Conservation (phyloP, 2,113 vertebrate genomes). For the Cavia porcellus region DNA sequence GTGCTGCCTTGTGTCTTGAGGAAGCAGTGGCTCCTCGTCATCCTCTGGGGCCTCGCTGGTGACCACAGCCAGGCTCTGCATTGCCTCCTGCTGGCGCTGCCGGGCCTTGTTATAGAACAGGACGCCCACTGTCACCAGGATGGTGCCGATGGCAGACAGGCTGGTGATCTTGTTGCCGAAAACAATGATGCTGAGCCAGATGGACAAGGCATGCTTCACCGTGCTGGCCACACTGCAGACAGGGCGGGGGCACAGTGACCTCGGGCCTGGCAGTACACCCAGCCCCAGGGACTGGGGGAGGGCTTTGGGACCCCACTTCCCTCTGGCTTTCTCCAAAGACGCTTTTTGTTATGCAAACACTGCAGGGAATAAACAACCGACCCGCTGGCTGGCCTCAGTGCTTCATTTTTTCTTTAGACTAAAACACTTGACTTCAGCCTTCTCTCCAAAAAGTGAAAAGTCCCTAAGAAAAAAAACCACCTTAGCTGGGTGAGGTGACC, state of each 20-base stretch:
- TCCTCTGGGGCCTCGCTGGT: rapidly evolving
- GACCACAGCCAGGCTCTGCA: conserved; percentile 87
- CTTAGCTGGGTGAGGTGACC: neutral
- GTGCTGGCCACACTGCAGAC: conserved; percentile 96
- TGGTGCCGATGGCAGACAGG: conserved; percentile 92
- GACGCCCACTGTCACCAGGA: conserved; percentile 93
- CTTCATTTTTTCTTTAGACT: neutral
- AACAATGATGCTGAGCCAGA: conserved; percentile 97
- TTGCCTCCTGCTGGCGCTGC: conserved; percentile 90
- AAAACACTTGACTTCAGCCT: neutral
- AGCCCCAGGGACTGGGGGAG: neutral
- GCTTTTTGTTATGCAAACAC: neutral
- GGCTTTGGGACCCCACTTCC: too few relatives aligned
- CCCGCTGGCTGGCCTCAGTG: too few relatives aligned
- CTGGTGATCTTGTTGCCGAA: conserved; percentile 96
- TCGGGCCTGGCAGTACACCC: neutral
- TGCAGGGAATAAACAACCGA: neutral
- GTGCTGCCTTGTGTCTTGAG: conserved; percentile 80
- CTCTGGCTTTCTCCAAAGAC: neutral
- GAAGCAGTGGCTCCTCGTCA: conserved; percentile 79
- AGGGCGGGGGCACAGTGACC: neutral
- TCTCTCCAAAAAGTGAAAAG: neutral
- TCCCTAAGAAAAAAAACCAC: neutral
- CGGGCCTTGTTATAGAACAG: conserved; percentile 96
- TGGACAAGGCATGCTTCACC: conserved; percentile 96